phyloP scores from a whole-genome alignment of 2,888 invertebrate species.

The Lepidonotus clava region DNA sequence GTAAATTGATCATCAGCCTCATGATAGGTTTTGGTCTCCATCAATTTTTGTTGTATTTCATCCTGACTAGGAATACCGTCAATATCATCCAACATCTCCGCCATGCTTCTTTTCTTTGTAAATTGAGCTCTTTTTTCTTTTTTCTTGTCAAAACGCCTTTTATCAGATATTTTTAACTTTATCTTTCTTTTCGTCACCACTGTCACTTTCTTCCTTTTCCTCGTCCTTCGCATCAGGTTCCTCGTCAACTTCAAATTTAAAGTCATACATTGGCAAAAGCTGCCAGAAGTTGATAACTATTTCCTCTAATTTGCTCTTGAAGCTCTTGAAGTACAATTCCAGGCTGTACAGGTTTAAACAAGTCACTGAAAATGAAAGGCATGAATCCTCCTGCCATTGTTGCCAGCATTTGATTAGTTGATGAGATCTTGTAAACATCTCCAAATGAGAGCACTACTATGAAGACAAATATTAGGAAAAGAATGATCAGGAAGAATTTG shows the following conservation, averaged over 20 bases:
- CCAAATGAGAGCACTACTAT: slow-evolving; percentile 78
- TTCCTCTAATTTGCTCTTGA: slow-evolving; percentile 78
- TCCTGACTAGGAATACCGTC: slow-evolving; percentile 9
- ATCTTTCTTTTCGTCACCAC: slow-evolving; percentile 36
- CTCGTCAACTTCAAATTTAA: slow-evolving; percentile 67
- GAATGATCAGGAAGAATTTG: slow-evolving; percentile 77
- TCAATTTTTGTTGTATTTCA: slow-evolving; percentile 1
- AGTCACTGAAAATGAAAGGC: slow-evolving; percentile 64
- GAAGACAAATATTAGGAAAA: slow-evolving; percentile 78
- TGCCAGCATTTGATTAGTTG: slow-evolving; percentile 64
- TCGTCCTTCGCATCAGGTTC: slow-evolving; percentile 53
- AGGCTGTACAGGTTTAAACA: too few relatives aligned
- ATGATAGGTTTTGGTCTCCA: slow-evolving; percentile 24
- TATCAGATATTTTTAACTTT: slow-evolving; percentile 53
- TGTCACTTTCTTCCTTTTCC: too few relatives aligned
- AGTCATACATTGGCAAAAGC: slow-evolving; percentile 76
- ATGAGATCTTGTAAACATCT: slow-evolving; percentile 64
- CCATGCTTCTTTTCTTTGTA: slow-evolving; percentile 26
- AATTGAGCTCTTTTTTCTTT: slow-evolving; percentile 28
- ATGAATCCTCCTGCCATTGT: slow-evolving; percentile 66
- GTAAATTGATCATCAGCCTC: slow-evolving; percentile 55
- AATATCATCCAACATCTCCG: not conserved
- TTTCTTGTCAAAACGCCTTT: slow-evolving; percentile 34
- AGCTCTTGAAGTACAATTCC: too few relatives aligned
- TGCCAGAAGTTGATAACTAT: slow-evolving; percentile 76